Evolutionary conservation across 2,113 vertebrate genomes (phyloP).

Genomic region (Tetrao urogallus): DNA sequence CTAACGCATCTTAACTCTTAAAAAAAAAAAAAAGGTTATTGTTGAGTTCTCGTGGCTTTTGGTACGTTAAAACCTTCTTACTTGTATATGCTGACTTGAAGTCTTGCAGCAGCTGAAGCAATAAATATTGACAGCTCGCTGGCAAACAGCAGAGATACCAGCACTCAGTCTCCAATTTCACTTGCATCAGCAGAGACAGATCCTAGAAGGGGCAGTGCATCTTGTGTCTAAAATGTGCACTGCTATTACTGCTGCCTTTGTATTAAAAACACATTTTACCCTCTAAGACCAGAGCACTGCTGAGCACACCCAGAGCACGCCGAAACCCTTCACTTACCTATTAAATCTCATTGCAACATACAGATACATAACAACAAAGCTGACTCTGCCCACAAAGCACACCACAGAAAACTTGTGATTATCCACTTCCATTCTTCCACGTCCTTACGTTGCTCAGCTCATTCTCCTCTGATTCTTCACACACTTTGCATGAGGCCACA

Average conservation of each 20-base stretch:
- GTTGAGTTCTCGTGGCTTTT: not conserved
- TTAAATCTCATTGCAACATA: not conserved
- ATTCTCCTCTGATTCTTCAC: not conserved
- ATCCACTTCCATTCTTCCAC: not conserved
- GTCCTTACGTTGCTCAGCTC: not conserved
- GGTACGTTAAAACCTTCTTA: slow-evolving; percentile 44
- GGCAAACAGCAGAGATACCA: slow-evolving; percentile 77
- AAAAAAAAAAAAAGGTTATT: not conserved
- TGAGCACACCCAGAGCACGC: not conserved
- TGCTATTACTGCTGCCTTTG: not conserved
- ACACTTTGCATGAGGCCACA: not conserved
- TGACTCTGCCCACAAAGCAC: not conserved
- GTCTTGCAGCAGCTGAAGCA: slow-evolving; percentile 80
- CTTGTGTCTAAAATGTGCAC: not conserved
- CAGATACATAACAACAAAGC: not conserved
- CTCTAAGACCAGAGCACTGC: not conserved
- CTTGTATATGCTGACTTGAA: slow-evolving; percentile 67
- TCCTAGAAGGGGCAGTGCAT: slow-evolving; percentile 66
- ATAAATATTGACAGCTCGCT: slow-evolving; percentile 78
- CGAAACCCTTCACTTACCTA: not conserved
- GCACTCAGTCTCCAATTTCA: slow-evolving; percentile 79
- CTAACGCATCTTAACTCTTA: slow-evolving; percentile 52
- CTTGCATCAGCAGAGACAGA: slow-evolving; percentile 80
- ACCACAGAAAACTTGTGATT: not conserved
- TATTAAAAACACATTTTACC: accelerated